These are phyloP conservation scores for Eristalis tenax DNA, from an alignment of 2,888 invertebrate species.

Conservation along the genomic window DNA sequence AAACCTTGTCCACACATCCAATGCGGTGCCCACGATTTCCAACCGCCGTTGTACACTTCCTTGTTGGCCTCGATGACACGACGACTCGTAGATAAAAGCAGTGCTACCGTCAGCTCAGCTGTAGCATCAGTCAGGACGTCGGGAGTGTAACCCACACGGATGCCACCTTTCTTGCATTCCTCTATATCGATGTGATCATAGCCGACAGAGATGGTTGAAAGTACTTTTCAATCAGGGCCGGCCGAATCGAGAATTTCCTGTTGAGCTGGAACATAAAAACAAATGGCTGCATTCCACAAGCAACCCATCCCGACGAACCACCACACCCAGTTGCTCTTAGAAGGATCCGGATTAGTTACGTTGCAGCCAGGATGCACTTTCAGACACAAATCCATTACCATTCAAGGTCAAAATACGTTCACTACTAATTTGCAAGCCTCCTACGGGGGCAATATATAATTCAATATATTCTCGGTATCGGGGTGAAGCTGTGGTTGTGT, in stretches of 20 bases:
- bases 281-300: no score
- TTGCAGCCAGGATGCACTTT: no score
- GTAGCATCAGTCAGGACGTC: constrained; percentile 94
- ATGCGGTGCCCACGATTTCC: constrained; percentile 94
- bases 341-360: no score
- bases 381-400: no score
- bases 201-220: constrained; percentile 95
- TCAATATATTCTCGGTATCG: no score
- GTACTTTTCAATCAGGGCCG: constrained; percentile 88
- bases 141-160: constrained; percentile 94
- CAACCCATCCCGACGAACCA: no score
- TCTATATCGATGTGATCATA: constrained; percentile 88
- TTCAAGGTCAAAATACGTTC: no score
- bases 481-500: no score
- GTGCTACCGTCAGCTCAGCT: constrained; percentile 92
- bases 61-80: constrained; percentile 90
- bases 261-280: no score
- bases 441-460: no score
- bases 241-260: constrained; percentile 88
- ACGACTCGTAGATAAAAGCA: constrained; percentile 90
- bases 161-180: constrained; percentile 87
- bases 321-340: no score
- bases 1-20: constrained; percentile 96
- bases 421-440: no score
- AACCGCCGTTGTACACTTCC: constrained; percentile 88